Percentiles rank a stretch among this genome's conserved stretches.
Evolutionary conservation across 2,797 vertebrate genomes (phyloP).

Genomic region (Mus spretus): DNA sequence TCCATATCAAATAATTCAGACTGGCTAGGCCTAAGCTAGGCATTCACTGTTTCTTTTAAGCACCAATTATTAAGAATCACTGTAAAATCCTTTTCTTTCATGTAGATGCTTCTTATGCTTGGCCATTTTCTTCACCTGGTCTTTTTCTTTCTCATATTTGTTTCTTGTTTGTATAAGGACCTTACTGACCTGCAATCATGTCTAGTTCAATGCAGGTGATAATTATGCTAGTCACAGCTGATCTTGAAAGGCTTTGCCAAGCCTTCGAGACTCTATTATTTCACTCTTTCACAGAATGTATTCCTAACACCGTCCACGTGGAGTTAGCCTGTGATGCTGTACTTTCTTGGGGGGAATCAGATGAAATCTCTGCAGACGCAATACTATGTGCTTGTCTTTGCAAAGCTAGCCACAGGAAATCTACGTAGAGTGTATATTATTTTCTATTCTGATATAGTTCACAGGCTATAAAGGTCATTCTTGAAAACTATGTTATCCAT

Average conservation of each 20-base stretch:
- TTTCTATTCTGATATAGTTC: slow-evolving; percentile 62
- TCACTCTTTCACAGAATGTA: slow-evolving; percentile 61
- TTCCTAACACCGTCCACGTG: slow-evolving; percentile 25
- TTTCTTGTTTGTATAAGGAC: slow-evolving; percentile 69
- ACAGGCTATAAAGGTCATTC: slow-evolving; percentile 36
- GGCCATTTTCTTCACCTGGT: slow-evolving; percentile 56
- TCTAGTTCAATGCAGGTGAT: slow-evolving; percentile 66
- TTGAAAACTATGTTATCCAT: slow-evolving; percentile 49
- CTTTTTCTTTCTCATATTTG: slow-evolving; percentile 69
- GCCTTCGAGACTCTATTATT: slow-evolving; percentile 64
- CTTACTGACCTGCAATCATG: slow-evolving; percentile 57
- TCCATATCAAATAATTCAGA: slow-evolving; percentile 19
- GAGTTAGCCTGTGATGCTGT: slow-evolving; percentile 13
- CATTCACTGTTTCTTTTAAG: background rate
- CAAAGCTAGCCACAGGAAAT: slow-evolving; percentile 60
- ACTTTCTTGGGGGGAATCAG: slow-evolving; percentile 46
- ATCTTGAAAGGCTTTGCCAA: slow-evolving; percentile 68
- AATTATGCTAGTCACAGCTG: slow-evolving; percentile 66
- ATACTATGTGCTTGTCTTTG: slow-evolving; percentile 45
- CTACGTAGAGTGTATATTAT: slow-evolving; percentile 12
- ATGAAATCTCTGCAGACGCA: slow-evolving; percentile 51
- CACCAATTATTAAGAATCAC: slow-evolving; percentile 2
- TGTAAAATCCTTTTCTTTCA: background rate
- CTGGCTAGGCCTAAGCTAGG: background rate
- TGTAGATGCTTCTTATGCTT: background rate